Base-by-base conservation (phyloP, 2,888 invertebrate species). In the Abscondita cerata region DNA sequence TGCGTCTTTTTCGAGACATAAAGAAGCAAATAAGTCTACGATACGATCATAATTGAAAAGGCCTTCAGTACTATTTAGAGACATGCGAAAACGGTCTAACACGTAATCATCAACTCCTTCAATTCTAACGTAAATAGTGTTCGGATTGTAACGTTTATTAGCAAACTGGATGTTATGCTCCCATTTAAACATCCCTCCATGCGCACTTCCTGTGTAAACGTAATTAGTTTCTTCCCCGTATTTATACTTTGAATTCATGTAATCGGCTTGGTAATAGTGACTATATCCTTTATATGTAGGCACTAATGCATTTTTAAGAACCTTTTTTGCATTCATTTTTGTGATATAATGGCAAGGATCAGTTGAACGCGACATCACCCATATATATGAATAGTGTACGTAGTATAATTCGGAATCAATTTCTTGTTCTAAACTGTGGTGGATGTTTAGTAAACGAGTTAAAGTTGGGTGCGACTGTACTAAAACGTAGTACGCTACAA, bases 311-410 rank as follows among this genome's bases (percentile, higher is more conserved):
- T 77, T 79, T 4, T 73, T 74, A 38, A 82, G 62, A 4, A 81
- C 66, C 56, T 80, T 78, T 13, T 72, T 73, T 12, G 78, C 74
- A 59, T 74, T 70, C 44, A 78, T 73, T 46, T 70, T 74, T 52
- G 77, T 62, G 1, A 72, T 67, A 19, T 67, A 59, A 18, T 78
- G 74, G 67, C 83, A 83, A 5, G 82, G 81, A 66, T 81, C 79
- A 1, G 76, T 77, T 6, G 52, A 44, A 11, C 13, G 50, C 2
- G 58, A 11, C 59, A 46, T 52, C 0, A 48, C 9, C n/a, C 13
- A 8, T 19, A 62, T 20, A 25, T 51, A 62, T 4, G 15, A 31
- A 38, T 59, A 62, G 18, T 62, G 52, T 46, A 59, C 58, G 25
- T 62, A 20, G 33, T 59, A 62, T 0, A 62, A 12, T 40, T 62